Evolutionary conservation across 1,140 invertebrate species (phyloP).

Genomic region (Drosophila tani): DNA sequence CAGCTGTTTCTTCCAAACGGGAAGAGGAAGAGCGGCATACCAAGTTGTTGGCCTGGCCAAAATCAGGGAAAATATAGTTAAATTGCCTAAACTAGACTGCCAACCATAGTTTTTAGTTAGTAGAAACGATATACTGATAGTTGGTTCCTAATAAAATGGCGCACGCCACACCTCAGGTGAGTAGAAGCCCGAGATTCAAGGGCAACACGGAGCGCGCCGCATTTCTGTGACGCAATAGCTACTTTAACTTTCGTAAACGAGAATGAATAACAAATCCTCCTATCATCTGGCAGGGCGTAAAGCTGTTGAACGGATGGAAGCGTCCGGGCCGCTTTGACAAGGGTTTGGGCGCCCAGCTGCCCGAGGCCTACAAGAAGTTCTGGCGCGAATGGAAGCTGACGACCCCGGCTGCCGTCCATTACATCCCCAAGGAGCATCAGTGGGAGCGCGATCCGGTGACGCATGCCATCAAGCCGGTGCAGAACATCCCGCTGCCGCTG

Average conservation of each 20-base stretch:
- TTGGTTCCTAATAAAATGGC: slow-evolving; percentile 51
- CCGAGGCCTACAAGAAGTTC: slow-evolving; percentile 94
- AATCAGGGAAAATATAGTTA: slow-evolving; percentile 38
- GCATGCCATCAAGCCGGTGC: slow-evolving; percentile 89
- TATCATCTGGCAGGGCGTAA: slow-evolving; percentile 60
- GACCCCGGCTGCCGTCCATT: slow-evolving; percentile 93
- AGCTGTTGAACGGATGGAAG: slow-evolving; percentile 83
- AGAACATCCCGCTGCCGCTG: slow-evolving; percentile 92
- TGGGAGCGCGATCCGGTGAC: slow-evolving; percentile 91
- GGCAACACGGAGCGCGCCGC: slow-evolving; percentile 1
- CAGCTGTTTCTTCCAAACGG: slow-evolving; percentile 48
- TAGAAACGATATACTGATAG: slow-evolving; percentile 11
- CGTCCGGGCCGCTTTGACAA: slow-evolving; percentile 86
- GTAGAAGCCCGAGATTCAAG: background rate
- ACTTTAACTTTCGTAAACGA: slow-evolving; percentile 21
- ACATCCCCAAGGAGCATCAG: slow-evolving; percentile 90
- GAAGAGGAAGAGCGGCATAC: slow-evolving; percentile 50
- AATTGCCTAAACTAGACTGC: slow-evolving; percentile 25
- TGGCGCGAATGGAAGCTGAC: slow-evolving; percentile 93
- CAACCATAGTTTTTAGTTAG: slow-evolving; percentile 30
- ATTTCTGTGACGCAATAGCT: slow-evolving; percentile 73
- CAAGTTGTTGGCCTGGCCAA: slow-evolving; percentile 48
- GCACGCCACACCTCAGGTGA: slow-evolving; percentile 70
- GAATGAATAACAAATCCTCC: slow-evolving; percentile 25
- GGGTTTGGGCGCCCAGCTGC: slow-evolving; percentile 89